These are phyloP conservation scores for Hyphantria cunea DNA, from an alignment of 1,140 invertebrate species.

Conservation along the genomic window DNA sequence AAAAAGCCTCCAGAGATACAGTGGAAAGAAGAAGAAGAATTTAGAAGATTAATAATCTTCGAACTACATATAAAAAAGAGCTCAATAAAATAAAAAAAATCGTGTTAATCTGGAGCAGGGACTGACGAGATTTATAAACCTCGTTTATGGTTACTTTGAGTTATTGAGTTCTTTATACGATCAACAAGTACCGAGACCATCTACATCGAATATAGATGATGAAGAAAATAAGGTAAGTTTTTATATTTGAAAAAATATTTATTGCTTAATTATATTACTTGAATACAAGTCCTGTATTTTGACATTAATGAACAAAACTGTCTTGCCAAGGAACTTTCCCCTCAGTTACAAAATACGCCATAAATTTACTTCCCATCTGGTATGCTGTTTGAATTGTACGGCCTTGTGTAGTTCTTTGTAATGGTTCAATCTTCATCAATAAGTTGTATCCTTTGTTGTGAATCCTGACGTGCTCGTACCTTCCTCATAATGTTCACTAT, in stretches of 20 bases:
- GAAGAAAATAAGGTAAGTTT: background rate
- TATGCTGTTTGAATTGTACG: no score
- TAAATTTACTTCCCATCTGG: background rate
- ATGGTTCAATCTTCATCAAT: no score
- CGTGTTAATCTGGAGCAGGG: background rate
- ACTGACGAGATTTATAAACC: background rate
- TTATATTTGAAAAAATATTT: no score
- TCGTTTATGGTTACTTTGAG: constrained; percentile 2
- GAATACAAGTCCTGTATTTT: background rate
- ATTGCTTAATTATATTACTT: no score
- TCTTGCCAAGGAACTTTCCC: background rate
- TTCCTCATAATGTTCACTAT: constrained; percentile 1
- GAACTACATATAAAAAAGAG: constrained; percentile 17
- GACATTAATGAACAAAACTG: no score
- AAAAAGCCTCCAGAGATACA: no score
- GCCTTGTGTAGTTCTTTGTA: no score
- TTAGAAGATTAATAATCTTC: no score
- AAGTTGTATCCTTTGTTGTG: background rate
- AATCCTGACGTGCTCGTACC: constrained; percentile 4
- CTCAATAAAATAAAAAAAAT: constrained; percentile 14
- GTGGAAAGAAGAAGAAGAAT: no score
- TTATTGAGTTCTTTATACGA: constrained; percentile 6
- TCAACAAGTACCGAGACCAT: no score
- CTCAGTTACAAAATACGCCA: background rate
- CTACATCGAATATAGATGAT: background rate